Conservation (phyloP, 2,113 vertebrate species). For the Prunella fulvescens region DNA sequence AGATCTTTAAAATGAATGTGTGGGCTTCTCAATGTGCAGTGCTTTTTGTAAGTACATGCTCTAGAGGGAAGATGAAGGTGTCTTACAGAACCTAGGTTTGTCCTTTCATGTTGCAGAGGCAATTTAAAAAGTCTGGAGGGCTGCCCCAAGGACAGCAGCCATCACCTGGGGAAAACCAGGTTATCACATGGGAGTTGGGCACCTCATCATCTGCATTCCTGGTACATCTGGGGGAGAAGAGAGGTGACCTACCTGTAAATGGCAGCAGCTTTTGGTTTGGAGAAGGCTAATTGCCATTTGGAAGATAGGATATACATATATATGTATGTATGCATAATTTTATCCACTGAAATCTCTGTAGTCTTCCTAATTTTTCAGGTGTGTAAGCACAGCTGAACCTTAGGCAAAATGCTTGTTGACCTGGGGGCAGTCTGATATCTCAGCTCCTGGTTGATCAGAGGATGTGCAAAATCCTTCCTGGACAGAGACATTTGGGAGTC, state of each 20-base stretch:
- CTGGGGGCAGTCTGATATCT: background rate
- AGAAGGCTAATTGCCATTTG: background rate
- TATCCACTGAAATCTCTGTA: background rate
- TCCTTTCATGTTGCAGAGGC: background rate
- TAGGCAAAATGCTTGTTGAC: background rate
- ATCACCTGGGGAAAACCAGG: background rate
- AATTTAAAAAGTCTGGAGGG: background rate
- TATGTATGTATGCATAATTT: background rate
- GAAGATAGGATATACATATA: background rate
- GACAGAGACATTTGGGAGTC: background rate
- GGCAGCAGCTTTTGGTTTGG: background rate
- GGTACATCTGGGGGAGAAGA: background rate
- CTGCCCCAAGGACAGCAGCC: background rate
- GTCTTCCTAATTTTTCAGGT: background rate
- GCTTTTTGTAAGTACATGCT: background rate
- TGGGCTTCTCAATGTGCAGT: fast-evolving
- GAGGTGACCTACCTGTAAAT: background rate
- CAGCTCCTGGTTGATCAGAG: background rate
- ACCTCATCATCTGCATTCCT: background rate
- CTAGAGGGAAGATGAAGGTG: background rate
- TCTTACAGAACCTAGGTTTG: background rate
- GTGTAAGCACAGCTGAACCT: background rate
- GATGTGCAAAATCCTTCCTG: background rate
- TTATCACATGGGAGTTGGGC: background rate
- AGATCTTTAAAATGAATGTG: background rate